Conservation (phyloP, 2,113 vertebrate species). For the Craseonycteris thonglongyai region DNA sequence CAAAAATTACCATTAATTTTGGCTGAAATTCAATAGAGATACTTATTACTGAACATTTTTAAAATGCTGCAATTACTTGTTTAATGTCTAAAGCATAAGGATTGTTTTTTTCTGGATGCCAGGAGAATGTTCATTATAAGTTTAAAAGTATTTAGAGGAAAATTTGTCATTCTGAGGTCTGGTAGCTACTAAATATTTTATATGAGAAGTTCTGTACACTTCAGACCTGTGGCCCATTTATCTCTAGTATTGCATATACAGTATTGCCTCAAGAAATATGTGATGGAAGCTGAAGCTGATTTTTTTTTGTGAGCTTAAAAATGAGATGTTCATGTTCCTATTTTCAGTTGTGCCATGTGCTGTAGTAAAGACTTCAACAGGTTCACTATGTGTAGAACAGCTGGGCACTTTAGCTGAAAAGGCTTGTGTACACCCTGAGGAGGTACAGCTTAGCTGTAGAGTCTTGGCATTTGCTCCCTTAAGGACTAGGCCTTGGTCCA, state of each 20-base stretch:
- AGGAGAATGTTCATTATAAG: neutral
- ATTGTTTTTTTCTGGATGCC: neutral
- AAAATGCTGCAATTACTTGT: neutral
- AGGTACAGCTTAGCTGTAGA: neutral
- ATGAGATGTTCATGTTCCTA: neutral
- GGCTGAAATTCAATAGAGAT: neutral
- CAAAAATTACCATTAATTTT: constrained; percentile 1
- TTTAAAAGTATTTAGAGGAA: neutral
- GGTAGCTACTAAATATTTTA: neutral
- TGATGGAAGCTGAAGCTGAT: neutral
- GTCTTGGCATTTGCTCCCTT: neutral
- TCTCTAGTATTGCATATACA: neutral
- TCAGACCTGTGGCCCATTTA: neutral
- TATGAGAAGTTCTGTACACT: neutral
- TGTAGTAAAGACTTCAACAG: neutral
- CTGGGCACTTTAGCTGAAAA: neutral
- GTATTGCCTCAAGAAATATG: neutral
- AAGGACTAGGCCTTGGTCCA: neutral
- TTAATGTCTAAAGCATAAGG: neutral
- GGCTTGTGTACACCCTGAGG: neutral
- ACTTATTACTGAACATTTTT: neutral
- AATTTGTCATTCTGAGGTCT: neutral
- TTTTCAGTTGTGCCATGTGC: neutral
- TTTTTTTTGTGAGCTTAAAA: neutral
- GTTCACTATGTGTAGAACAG: neutral